A percentile compares a stretch with the other conserved stretches of the same genome.
Conservation (phyloP, 2,888 invertebrate genomes). For the Drosophila neotestacea region DNA sequence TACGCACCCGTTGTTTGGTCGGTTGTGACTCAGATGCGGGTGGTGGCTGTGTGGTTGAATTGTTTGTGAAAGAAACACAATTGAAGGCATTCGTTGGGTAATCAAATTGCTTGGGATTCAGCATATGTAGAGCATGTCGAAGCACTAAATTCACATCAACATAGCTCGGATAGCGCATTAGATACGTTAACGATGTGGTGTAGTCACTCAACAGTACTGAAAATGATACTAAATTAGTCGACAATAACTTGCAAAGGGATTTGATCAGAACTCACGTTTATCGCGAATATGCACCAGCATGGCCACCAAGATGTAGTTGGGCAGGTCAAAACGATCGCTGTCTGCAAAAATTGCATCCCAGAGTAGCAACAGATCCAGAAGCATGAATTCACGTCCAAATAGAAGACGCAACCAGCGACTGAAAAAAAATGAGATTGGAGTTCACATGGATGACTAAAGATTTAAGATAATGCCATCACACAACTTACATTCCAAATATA, state of each 20-base stretch:
- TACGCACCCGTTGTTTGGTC: slow-evolving; percentile 27
- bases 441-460: not conserved
- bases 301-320: slow-evolving; percentile 91
- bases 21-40: slow-evolving; percentile 6
- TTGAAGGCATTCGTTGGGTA: slow-evolving; percentile 83
- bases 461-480: not conserved
- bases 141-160: slow-evolving; percentile 88
- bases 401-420: slow-evolving; percentile 94
- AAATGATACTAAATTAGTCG: not conserved
- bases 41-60: not conserved
- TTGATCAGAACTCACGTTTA: slow-evolving; percentile 86
- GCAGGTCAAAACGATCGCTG: slow-evolving; percentile 86
- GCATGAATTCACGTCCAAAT: slow-evolving; percentile 93
- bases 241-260: not conserved
- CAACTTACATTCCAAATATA: slow-evolving; percentile 92
- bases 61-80: slow-evolving; percentile 64
- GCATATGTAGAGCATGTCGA: slow-evolving; percentile 87
- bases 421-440: slow-evolving; percentile 6
- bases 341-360: slow-evolving; percentile 95
- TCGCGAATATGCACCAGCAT: slow-evolving; percentile 91
- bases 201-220: slow-evolving; percentile 88
- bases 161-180: slow-evolving; percentile 89
- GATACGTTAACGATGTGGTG: slow-evolving; percentile 87
- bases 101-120: slow-evolving; percentile 85
- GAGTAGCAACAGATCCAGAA: slow-evolving; percentile 90